Conservation (phyloP, 1,140 invertebrate genomes). For the Pteromalus puparum region DNA sequence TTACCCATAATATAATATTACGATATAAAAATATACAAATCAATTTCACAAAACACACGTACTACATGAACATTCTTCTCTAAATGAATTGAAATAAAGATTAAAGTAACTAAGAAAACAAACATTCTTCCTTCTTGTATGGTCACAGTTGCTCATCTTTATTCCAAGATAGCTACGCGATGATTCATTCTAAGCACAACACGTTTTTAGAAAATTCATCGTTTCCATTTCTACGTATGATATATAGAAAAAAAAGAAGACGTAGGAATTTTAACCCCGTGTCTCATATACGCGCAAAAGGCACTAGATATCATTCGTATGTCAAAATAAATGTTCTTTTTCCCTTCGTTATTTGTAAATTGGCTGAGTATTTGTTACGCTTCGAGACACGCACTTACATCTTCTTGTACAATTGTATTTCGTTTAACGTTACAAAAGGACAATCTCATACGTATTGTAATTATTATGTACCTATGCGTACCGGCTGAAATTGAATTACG, state of each 20-base stretch:
- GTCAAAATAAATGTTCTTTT: constrained; percentile 34
- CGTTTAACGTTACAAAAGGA: constrained; percentile 12
- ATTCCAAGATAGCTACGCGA: not conserved
- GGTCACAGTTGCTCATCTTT: constrained; percentile 8
- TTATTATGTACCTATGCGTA: constrained; percentile 18
- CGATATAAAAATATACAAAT: constrained; percentile 52
- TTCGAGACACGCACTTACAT: not conserved
- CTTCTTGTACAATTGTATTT: constrained; percentile 22
- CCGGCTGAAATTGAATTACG: not conserved
- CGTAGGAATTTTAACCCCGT: not conserved
- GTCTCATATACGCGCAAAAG: constrained; percentile 30
- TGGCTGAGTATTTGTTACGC: constrained; percentile 37
- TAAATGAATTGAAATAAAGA: constrained; percentile 18
- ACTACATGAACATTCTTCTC: constrained; percentile 47
- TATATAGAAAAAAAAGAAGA: constrained; percentile 23
- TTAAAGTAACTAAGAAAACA: not conserved
- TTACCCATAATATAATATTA: constrained; percentile 37
- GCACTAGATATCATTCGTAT: constrained; percentile 43
- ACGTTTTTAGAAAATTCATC: constrained; percentile 14
- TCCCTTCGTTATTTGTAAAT: constrained; percentile 11
- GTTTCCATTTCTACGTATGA: constrained; percentile 3
- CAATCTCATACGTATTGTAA: constrained; percentile 19
- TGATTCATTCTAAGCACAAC: constrained; percentile 1
- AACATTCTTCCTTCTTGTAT: constrained; percentile 5
- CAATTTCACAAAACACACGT: constrained; percentile 37